Conservation (phyloP, 2,888 invertebrate genomes). For the Cacoxenus indagator region DNA sequence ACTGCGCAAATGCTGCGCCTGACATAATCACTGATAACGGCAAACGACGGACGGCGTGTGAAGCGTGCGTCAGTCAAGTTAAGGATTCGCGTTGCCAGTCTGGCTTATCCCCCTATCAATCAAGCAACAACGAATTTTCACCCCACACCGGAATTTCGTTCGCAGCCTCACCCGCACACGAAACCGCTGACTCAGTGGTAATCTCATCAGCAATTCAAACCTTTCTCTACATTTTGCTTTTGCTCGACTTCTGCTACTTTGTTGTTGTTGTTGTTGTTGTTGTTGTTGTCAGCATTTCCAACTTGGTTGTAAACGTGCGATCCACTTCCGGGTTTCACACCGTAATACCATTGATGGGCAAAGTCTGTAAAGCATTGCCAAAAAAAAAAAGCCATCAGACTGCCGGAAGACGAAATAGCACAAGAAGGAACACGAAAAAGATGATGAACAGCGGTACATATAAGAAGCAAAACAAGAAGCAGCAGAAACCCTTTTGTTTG, state of each 20-base stretch:
- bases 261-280: background rate
- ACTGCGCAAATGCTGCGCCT: background rate
- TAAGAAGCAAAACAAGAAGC: too few species aligned
- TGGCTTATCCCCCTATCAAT: background rate
- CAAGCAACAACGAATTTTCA: background rate
- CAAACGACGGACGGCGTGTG: background rate
- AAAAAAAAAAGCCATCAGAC: too few species aligned
- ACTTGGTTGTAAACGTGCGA: background rate
- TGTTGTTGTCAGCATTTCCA: background rate
- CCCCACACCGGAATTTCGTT: background rate
- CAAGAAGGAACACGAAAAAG: too few species aligned
- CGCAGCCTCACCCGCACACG: background rate
- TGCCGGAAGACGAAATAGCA: too few species aligned
- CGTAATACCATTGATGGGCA: too few species aligned
- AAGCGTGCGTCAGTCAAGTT: too few species aligned
- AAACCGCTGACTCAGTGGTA: background rate
- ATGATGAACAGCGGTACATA: too few species aligned
- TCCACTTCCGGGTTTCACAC: too few species aligned
- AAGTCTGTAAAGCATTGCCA: too few species aligned
- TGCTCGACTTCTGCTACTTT: background rate
- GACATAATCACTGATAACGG: background rate
- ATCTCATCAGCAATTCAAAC: background rate
- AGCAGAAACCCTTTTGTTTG: too few species aligned
- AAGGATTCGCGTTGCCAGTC: background rate
- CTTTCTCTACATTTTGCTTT: background rate